A percentile compares a stretch with the other conserved stretches of the same genome.
These are phyloP conservation scores for Nibea coibor DNA, from an alignment of 2,113 vertebrate genomes.

Conservation along the genomic window DNA sequence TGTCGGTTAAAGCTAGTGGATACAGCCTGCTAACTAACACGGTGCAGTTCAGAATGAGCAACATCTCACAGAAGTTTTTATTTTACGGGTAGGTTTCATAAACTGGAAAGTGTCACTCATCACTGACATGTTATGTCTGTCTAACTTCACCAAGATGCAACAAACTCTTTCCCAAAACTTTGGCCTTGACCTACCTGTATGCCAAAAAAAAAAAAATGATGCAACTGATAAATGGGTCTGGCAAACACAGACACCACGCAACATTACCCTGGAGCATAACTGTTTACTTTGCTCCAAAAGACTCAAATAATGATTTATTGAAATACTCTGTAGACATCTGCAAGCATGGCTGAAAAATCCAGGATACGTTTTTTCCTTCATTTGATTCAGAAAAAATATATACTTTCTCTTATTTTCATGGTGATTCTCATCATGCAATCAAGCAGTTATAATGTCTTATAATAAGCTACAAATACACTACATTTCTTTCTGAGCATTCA, in stretches of 20 bases:
- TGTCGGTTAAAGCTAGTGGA: background rate
- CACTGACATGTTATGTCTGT: background rate
- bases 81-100: no score
- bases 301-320: conserved; percentile 64
- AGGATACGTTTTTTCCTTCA: conserved; percentile 18
- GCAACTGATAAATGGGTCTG: conserved; percentile 59
- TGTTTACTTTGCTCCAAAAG: conserved; percentile 64
- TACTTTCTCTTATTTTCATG: conserved; percentile 22
- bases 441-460: conserved; percentile 8
- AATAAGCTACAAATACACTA: conserved; percentile 21
- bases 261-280: conserved; percentile 61
- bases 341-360: conserved; percentile 30
- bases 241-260: conserved; percentile 54
- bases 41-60: background rate
- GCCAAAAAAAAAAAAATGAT: background rate
- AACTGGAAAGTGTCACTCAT: background rate
- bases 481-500: conserved; percentile 9
- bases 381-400: conserved; percentile 20
- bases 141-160: conserved; percentile 4
- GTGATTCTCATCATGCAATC: conserved; percentile 29
- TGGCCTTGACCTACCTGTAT: conserved; percentile 7
- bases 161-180: conserved; percentile 4
- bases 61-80: background rate
- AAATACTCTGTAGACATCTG: conserved; percentile 32
- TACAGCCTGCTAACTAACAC: no score